Base-by-base conservation (phyloP, 1,140 invertebrate genomes). In the Sarcophaga peregrina region DNA sequence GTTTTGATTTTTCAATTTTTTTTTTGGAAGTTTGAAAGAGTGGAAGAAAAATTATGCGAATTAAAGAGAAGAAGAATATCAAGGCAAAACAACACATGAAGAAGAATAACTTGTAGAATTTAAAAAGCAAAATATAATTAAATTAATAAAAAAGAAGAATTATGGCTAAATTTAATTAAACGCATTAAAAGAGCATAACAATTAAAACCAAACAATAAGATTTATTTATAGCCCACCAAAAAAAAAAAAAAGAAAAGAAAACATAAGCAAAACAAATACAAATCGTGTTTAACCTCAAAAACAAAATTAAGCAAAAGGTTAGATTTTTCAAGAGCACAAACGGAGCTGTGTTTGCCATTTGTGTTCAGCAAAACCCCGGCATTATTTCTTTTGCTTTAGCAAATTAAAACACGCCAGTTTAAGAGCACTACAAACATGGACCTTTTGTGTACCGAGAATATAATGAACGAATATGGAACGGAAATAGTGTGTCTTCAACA, bases 401-500 rank as follows among this genome's bases (percentile, higher is more conserved):
- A 37, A 37, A 37, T 37, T 37, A 52, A 52, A 52, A 10, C 50
- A 52, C 8, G 50, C 5, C 10, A 8, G 6, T 62, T 7, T 68
- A 25, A 68, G 20, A 68, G 7, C 6, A 15, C 15, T 13, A 76
- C 74, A 50, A 78, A 20, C 62, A 86, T 87, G 86, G 86, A 87
- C 86, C 84, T 87, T 50, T 82, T 87, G 52, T 87, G 86, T 83
- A 86, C 85, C 48, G 86, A 87, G 82, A 84, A 84, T 81, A 83
- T 84, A 62, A 84, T 80, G 80, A 45, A 81, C 47, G 80, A 78
- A 62, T 73, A 84, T 72, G 81, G 80, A 52, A 75, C 76, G 80
- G 81, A 81, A 81, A 58, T 73, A 82, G 37, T 82, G 81, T 82
- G 58, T 62, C 72, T 45, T 68, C 80, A 81, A 52, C 81, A 82